Evolutionary conservation across 37 sponge, comb jelly and placozoan genomes (phyloP).

Genomic region (Bolinopsis microptera): DNA sequence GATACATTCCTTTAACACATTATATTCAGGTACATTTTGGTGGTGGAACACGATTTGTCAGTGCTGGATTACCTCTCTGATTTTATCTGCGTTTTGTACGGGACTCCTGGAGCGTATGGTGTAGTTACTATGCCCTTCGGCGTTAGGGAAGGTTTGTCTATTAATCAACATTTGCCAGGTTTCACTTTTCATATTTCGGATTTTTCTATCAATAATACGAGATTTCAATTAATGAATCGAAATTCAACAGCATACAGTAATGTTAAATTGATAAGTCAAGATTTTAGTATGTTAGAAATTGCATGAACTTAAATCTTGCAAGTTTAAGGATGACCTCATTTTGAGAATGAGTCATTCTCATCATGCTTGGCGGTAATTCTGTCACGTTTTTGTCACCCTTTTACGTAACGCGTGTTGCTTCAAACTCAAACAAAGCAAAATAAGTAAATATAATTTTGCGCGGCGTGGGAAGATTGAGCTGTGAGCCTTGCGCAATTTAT

Average conservation of each 20-base stretch:
- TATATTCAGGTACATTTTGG: conserved; percentile 87
- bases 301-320: no score
- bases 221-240: no score
- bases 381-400: background rate
- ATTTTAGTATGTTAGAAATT: no score
- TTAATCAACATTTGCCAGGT: background rate
- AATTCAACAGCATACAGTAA: no score
- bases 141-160: conserved; percentile 86
- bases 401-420: background rate
- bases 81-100: conserved; percentile 96
- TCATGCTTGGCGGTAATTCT: background rate
- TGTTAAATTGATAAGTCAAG: no score
- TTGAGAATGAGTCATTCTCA: no score
- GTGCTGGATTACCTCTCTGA: conserved; percentile 99
- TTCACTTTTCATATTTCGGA: no score
- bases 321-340: background rate
- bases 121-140: conserved; percentile 97
- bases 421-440: background rate
- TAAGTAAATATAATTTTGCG: background rate
- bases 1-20: no score
- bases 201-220: no score
- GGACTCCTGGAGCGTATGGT: conserved; percentile 97
- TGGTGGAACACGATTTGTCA: conserved; percentile 97
- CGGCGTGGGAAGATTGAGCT: background rate
- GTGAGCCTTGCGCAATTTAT: no score